phyloP scores from a whole-genome alignment of 23 tunicate species.

The Corella eumyota region DNA sequence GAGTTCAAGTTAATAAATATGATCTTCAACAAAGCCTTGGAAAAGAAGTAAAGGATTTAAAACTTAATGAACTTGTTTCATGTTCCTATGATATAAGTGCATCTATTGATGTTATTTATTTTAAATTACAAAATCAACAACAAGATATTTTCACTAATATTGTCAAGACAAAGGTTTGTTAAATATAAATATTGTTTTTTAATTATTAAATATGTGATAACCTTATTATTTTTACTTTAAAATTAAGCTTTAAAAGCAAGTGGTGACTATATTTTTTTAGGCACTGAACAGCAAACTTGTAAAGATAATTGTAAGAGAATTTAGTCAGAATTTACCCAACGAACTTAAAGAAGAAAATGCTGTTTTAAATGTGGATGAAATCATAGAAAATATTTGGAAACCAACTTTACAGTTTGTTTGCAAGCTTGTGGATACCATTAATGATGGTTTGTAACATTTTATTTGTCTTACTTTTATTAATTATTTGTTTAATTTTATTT shows the following conservation, averaged over 20 bases:
- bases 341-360: neutral
- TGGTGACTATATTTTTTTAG: neutral
- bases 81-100: too few species aligned
- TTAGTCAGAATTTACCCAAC: neutral
- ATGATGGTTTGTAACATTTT: neutral
- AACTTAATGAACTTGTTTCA: too few species aligned
- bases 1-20: too few species aligned
- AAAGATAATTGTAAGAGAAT: neutral
- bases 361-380: neutral
- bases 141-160: too few species aligned
- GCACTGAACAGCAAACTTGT: conserved; percentile 1
- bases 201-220: neutral
- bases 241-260: neutral
- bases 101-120: too few species aligned
- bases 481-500: too few species aligned
- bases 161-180: too few species aligned
- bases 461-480: too few species aligned
- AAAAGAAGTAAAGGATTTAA: too few species aligned
- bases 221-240: neutral
- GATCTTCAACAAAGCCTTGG: too few species aligned
- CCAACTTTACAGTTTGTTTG: neutral
- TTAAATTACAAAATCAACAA: too few species aligned
- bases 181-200: too few species aligned
- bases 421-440: neutral
- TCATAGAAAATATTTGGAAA: conserved; percentile 1